phyloP scores from a whole-genome alignment of 2,888 invertebrate genomes.

The Trypoxylon attenuatum region DNA sequence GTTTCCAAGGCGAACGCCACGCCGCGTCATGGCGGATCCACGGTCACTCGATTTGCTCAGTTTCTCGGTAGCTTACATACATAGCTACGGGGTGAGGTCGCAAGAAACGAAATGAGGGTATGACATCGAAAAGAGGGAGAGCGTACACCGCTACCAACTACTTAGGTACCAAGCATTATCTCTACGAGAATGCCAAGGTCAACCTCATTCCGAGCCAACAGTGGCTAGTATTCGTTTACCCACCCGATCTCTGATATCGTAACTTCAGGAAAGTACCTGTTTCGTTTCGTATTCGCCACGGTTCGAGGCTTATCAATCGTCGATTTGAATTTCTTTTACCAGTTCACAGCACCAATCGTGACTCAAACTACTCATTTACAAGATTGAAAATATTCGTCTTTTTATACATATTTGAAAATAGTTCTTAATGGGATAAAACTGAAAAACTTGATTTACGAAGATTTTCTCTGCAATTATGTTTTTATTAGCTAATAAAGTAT shows the following conservation, averaged over 20 bases:
- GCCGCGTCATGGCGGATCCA: conserved; percentile 17
- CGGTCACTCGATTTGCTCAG: conserved; percentile 30
- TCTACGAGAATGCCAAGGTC: conserved; percentile 68
- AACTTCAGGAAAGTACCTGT: conserved; percentile 11
- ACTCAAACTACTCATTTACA: no score
- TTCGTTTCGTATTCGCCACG: no score
- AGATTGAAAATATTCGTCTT: no score
- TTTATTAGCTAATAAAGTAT: no score
- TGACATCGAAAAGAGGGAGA: conserved; percentile 41
- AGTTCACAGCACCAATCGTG: no score
- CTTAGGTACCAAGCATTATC: conserved; percentile 59
- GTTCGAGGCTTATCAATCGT: no score
- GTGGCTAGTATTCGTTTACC: conserved; percentile 35
- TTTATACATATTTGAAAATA: no score
- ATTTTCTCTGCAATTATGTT: no score
- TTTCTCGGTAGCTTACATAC: conserved; percentile 28
- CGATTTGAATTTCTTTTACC: no score
- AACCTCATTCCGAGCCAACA: conserved; percentile 63
- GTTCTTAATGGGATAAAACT: no score
- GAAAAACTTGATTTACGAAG: no score
- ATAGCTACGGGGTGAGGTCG: conserved; percentile 26
- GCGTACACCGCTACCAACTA: conserved; percentile 34
- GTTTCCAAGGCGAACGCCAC: conserved; percentile 28
- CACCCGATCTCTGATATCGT: conserved; percentile 31
- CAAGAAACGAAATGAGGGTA: conserved; percentile 51